Percentiles rank a stretch among this genome's conserved stretches.
Evolutionary conservation across 2,888 invertebrate species (phyloP).

Genomic region (Diplazon laetatorius): DNA sequence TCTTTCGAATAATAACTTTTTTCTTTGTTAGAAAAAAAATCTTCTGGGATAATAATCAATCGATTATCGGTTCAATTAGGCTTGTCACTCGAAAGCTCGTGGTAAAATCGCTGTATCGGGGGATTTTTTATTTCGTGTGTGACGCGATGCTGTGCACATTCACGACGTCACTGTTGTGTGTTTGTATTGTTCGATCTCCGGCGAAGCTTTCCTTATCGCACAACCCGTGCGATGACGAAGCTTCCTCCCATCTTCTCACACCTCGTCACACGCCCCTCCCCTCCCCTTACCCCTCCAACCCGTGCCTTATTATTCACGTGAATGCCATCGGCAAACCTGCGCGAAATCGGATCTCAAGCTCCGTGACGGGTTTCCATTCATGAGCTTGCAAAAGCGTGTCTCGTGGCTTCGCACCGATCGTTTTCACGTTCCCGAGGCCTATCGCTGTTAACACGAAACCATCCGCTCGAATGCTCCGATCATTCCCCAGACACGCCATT

Average conservation of each 20-base stretch:
- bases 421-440: not conserved
- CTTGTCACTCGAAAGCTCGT: too few relatives aligned
- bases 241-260: too few relatives aligned
- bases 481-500: not conserved
- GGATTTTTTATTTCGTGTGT: too few relatives aligned
- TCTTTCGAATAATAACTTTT: too few relatives aligned
- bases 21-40: too few relatives aligned
- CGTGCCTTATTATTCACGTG: conserved; percentile 60
- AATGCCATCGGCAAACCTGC: conserved; percentile 54
- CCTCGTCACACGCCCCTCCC: conserved; percentile 25
- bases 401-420: conserved; percentile 24
- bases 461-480: not conserved
- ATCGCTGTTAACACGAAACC: conserved; percentile 15
- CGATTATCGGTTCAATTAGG: too few relatives aligned
- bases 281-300: too few relatives aligned
- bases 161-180: conserved; percentile 25
- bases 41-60: too few relatives aligned
- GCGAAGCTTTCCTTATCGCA: conserved; percentile 56
- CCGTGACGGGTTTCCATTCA: conserved; percentile 51
- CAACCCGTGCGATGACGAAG: conserved; percentile 47
- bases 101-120: too few relatives aligned
- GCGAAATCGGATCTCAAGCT: conserved; percentile 57
- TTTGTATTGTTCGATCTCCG: conserved; percentile 56
- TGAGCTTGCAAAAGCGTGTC: conserved; percentile 9
- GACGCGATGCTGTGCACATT: too few relatives aligned